Evolutionary conservation across 2,888 invertebrate species (phyloP), one percentile per base, ranked within the genome.

Genomic region (Nomada fabriciana): DNA sequence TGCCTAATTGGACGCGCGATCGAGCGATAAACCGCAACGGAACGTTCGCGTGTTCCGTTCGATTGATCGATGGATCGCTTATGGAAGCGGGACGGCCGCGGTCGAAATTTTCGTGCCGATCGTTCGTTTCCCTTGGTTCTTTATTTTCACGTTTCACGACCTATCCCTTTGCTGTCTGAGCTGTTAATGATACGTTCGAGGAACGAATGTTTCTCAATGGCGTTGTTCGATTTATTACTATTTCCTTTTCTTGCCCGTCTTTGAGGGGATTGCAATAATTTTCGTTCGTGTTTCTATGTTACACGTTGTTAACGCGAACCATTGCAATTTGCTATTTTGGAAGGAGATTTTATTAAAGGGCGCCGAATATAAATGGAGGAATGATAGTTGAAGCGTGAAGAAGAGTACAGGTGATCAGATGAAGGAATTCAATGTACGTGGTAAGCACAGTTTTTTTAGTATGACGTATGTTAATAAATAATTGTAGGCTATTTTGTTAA

Each of bases 1-100:
- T 80, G 73, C 79, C 89, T 89, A 89, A 89, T 89, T 89, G 89
- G 89, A 84, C 83, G 84, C 42, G 80, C 47, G 80, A 80, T 78
- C 60, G 36, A n/a, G n/a, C 79, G 80, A 79, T 79, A 78, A 71
- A 52, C 25, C 43, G 61, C 50, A 11, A 57, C 47, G 72, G 67
- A 67, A 57, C 76, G 69, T 55, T 75, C 76, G 81, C 75, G 80
- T 85, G 83, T 86, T 76, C 73, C 68, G n/a, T 13, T 47, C 64
- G 43, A 83, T 82, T 84, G 86, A 87, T 85, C 86, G 87, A 80
- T 87, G 86, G 80, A 78, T 84, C 84, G 64, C 43, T 78, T 80
- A 11, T 29, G 53, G 60, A 65, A 53, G 59, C 80, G 65, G 59
- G 80, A 80, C 79, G 47, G 64, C 43, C 11, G 53, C 52, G 69